phyloP scores from a whole-genome alignment of 2,888 invertebrate species.

The Trisateles emortualis region DNA sequence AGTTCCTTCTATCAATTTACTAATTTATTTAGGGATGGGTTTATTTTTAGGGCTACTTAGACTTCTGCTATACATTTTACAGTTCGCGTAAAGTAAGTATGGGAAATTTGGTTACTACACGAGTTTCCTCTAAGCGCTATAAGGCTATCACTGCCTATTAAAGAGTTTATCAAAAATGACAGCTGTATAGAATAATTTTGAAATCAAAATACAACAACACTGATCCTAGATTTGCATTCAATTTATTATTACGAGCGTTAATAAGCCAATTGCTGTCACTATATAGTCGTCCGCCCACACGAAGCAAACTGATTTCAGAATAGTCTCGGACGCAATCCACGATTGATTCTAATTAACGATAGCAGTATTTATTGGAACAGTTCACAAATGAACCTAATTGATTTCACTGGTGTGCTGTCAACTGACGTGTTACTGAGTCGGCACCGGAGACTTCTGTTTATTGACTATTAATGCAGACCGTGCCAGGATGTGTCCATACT shows the following conservation, averaged over 20 bases:
- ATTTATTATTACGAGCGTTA: background rate
- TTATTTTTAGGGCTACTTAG: too few relatives aligned
- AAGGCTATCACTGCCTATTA: too few relatives aligned
- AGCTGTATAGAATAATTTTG: background rate
- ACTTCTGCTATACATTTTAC: too few relatives aligned
- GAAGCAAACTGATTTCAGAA: conserved; percentile 75
- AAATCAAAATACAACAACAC: background rate
- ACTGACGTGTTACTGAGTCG: conserved; percentile 56
- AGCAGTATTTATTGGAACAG: conserved; percentile 84
- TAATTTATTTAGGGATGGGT: too few relatives aligned
- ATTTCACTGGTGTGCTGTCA: conserved; percentile 70
- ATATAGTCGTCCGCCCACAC: conserved; percentile 70
- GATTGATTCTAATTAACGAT: conserved; percentile 87
- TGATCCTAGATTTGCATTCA: background rate
- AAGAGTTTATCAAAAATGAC: too few relatives aligned
- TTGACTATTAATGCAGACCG: conserved; percentile 58
- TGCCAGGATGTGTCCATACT: conserved; percentile 3
- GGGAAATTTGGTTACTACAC: too few relatives aligned
- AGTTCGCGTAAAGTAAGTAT: too few relatives aligned
- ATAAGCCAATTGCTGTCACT: conserved; percentile 77
- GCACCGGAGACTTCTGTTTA: conserved; percentile 58
- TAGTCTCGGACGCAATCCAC: conserved; percentile 77
- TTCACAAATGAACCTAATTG: conserved; percentile 84
- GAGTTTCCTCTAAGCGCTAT: too few relatives aligned
- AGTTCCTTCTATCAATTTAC: too few relatives aligned